These are phyloP conservation scores for Falco cherrug DNA, from an alignment of 2,797 vertebrate genomes.

Conservation along the genomic window DNA sequence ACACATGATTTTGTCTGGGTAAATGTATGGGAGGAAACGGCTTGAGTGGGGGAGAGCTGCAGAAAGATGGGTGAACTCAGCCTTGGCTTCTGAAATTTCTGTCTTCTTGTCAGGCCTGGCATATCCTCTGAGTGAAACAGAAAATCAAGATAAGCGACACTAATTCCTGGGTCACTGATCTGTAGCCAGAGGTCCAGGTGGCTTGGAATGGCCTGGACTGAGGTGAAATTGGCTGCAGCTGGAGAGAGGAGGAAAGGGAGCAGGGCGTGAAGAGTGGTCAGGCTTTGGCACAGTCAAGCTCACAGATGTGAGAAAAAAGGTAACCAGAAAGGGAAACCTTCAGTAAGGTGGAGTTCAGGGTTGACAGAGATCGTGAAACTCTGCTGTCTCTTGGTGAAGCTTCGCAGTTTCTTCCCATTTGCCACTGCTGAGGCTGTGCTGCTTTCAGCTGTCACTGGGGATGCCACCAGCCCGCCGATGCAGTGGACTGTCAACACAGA, in stretches of 20 bases:
- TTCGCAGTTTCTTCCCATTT: not conserved
- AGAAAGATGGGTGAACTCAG: not conserved
- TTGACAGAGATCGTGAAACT: not conserved
- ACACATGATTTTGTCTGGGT: not conserved
- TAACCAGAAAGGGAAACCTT: not conserved
- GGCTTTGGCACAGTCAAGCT: not conserved
- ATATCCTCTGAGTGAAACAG: not conserved
- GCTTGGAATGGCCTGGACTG: not conserved
- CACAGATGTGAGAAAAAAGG: not conserved
- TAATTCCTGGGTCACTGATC: not conserved
- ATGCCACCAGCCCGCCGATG: not conserved
- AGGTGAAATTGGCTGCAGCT: not conserved
- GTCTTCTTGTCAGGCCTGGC: not conserved
- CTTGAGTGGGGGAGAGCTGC: not conserved
- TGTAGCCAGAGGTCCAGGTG: not conserved
- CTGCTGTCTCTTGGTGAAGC: not conserved
- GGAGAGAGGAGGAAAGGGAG: not conserved
- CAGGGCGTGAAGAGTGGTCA: not conserved
- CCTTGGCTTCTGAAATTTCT: not conserved
- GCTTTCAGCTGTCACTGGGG: not conserved
- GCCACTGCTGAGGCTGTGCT: not conserved
- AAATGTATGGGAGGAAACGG: not conserved
- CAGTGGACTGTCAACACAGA: not conserved
- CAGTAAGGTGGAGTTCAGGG: not conserved
- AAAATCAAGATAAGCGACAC: constrained; percentile 13